Conservation (phyloP, 1,140 invertebrate genomes). For the Callitettix versicolor region DNA sequence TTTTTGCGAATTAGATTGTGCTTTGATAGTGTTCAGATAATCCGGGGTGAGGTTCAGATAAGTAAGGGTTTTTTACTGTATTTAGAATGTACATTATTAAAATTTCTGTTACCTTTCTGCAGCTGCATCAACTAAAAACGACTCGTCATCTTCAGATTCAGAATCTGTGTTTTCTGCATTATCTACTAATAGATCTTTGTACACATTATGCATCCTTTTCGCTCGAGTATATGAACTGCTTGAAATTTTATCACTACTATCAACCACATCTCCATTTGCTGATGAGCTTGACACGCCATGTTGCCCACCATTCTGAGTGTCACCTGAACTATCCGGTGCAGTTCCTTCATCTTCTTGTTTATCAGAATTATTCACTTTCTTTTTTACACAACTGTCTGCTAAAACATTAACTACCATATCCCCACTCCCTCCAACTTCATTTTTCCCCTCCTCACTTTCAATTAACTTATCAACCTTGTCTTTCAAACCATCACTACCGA, state of each 20-base stretch:
- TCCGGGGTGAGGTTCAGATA: too few species aligned
- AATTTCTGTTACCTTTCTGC: not conserved
- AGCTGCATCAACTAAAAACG: conserved; percentile 30
- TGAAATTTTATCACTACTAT: not conserved
- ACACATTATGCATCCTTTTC: conserved; percentile 25
- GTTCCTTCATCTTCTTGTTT: conserved; percentile 17
- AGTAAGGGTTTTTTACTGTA: too few species aligned
- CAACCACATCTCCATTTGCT: not conserved
- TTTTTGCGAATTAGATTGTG: too few species aligned
- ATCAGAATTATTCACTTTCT: conserved; percentile 6
- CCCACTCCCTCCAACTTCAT: not conserved
- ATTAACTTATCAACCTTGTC: conserved; percentile 12
- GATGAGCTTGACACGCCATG: conserved; percentile 4
- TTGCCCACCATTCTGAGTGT: not conserved
- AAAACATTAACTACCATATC: not conserved
- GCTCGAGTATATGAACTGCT: not conserved
- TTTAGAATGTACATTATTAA: too few species aligned
- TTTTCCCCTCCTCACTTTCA: conserved; percentile 16
- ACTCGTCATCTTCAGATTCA: conserved; percentile 37
- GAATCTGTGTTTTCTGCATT: conserved; percentile 43
- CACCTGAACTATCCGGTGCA: conserved; percentile 16
- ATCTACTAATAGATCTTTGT: conserved; percentile 30
- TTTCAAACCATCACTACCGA: not conserved
- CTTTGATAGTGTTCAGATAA: too few species aligned
- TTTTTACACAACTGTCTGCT: conserved; percentile 4